Evolutionary conservation across 1,140 invertebrate genomes (phyloP), one percentile per base, ranked within the genome.

Genomic region (Tetragonula clypearis): DNA sequence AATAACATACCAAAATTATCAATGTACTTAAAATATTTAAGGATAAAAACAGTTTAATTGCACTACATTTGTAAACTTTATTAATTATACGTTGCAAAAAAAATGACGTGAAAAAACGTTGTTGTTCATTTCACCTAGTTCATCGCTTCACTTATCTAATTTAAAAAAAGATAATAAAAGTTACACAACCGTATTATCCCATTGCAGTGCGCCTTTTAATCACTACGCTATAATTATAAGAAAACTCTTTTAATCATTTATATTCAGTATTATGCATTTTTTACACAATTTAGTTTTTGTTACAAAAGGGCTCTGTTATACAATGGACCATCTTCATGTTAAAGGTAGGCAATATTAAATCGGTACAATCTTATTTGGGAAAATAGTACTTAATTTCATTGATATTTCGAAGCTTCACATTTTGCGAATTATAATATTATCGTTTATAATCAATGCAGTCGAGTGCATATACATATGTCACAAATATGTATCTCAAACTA

Each of bases 1-100:
- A 82, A 53, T 66, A 83, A 77, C 49, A 21, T 77, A 84, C 71
- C 66, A 84, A 79, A 49, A 72, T 80, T 60, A 85, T 85, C 58
- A 80, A 90, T 89, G 84, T 89, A 87, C 84, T 89, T 90, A 86
- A 81, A 79, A 68, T 87, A 86, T 71, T 90, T 87, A 89, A 88
- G 82, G 82, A 82, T 82, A 80, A 85, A 79, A 86, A 87, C 82
- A 79, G 71, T 89, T 88, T 80, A 78, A 89, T 88, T 90, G 88
- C 88, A 90, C 86, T 87, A 91, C 87, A 91, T 91, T 89, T 91
- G 88, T 91, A 91, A 91, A 91, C 90, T 91, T 91, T 91, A 91
- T 91, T 91, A 90, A 89, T 88, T 90, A 88, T 90, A 90, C 90
- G 88, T 90, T 90, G 86, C 83, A 85, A 89, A 88, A 88, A 30